Evolutionary conservation across 2,888 invertebrate species (phyloP).

Genomic region (Andrena praecox): DNA sequence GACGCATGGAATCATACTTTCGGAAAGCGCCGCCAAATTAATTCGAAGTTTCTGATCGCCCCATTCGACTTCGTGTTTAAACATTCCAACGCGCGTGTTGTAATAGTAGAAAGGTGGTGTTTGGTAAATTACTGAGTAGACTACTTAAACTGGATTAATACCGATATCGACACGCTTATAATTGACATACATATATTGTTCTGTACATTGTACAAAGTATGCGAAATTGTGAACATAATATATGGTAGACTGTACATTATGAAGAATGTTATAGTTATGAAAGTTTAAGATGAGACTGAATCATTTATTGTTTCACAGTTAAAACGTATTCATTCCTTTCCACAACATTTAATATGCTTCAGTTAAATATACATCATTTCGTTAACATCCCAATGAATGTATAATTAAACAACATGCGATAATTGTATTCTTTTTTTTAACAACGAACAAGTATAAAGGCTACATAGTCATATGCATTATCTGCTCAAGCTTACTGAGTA

Average conservation of each 20-base stretch:
- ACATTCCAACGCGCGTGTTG: not conserved
- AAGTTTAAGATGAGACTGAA: not conserved
- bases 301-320: not conserved
- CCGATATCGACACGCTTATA: conserved; percentile 16
- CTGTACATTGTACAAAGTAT: conserved; percentile 18
- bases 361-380: conserved; percentile 12
- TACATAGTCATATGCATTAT: conserved; percentile 6
- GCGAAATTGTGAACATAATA: not conserved
- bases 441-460: not conserved
- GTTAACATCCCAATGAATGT: not conserved
- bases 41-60: not conserved
- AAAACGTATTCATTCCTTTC: not conserved
- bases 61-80: conserved; percentile 2
- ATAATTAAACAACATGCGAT: conserved; percentile 15
- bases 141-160: conserved; percentile 15
- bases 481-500: not conserved
- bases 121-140: not conserved
- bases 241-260: not conserved
- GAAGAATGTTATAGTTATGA: not conserved
- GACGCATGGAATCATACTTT: conserved; percentile 12
- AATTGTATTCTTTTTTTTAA: not conserved
- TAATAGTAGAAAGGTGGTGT: not conserved
- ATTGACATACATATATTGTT: conserved; percentile 38
- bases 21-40: not conserved
- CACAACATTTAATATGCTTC: not conserved